Evolutionary conservation across 1,140 invertebrate species (phyloP).

Genomic region (Camponotus pennsylvanicus): DNA sequence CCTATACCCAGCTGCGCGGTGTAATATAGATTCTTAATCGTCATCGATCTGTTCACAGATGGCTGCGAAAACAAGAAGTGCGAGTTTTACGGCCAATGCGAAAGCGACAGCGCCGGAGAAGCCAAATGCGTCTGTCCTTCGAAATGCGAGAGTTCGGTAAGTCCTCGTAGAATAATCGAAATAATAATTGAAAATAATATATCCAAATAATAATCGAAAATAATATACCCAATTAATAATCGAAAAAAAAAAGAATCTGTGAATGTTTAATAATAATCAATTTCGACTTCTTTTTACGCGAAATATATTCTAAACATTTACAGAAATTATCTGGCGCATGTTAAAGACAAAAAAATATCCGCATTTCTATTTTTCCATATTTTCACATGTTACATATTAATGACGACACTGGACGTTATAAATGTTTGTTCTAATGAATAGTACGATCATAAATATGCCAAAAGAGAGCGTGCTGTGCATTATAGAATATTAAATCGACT

Average conservation of each 20-base stretch:
- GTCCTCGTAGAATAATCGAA: constrained; percentile 63
- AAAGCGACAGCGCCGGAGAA: constrained; percentile 91
- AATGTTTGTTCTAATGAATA: constrained; percentile 30
- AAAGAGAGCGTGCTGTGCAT: not conserved
- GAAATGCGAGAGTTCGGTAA: constrained; percentile 91
- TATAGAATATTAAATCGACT: constrained; percentile 43
- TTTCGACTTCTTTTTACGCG: not conserved
- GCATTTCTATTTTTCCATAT: constrained; percentile 2
- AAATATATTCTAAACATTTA: not conserved
- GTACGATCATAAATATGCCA: constrained; percentile 13
- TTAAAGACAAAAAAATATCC: not conserved
- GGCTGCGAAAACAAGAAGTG: constrained; percentile 96
- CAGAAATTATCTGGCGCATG: not conserved
- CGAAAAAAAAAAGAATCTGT: not conserved
- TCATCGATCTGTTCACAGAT: constrained; percentile 87
- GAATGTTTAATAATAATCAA: not conserved
- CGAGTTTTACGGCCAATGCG: constrained; percentile 93
- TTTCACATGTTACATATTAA: not conserved
- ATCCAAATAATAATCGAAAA: not conserved
- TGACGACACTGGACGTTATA: constrained; percentile 18
- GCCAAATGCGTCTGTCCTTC: constrained; percentile 93
- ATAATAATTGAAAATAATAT: too few species aligned
- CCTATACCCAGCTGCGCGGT: not conserved
- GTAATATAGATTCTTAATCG: constrained; percentile 31
- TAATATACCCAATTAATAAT: not conserved